Percentiles rank a stretch among this genome's conserved stretches.
Conservation (phyloP, 2,888 invertebrate species). For the Asteroscopus sphinx region DNA sequence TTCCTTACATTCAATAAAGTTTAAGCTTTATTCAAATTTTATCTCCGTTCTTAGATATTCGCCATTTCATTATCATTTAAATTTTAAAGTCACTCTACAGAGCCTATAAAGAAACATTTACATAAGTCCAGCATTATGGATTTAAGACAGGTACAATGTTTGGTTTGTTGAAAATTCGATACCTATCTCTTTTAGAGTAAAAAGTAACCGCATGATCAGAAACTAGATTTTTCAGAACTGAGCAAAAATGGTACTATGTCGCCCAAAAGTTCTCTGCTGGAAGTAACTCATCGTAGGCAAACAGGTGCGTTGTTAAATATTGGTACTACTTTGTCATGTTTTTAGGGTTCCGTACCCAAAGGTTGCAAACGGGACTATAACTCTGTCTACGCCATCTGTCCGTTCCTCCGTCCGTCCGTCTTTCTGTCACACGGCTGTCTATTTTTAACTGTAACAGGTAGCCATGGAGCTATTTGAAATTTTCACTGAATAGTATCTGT, state of each 20-base stretch:
- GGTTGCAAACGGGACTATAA: too few species aligned
- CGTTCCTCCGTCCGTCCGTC: too few species aligned
- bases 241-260: not conserved
- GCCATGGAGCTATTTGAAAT: too few species aligned
- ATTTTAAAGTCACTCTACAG: conserved; percentile 39
- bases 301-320: too few species aligned
- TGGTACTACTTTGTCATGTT: too few species aligned
- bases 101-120: conserved; percentile 43
- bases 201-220: not conserved
- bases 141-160: conserved; percentile 22
- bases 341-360: too few species aligned
- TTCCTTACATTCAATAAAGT: conserved; percentile 52
- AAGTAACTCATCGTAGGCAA: too few species aligned
- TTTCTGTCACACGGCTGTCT: too few species aligned
- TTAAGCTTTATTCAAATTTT: conserved; percentile 57
- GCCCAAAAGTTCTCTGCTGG: too few species aligned
- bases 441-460: too few species aligned
- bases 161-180: conserved; percentile 27
- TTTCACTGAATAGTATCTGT: too few species aligned
- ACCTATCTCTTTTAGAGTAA: not conserved
- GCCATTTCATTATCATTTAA: conserved; percentile 51
- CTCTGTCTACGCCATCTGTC: too few species aligned
- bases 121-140: conserved; percentile 32
- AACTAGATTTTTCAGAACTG: not conserved
- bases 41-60: conserved; percentile 49